These are phyloP conservation scores for Coelopa frigida DNA, from an alignment of 1,140 invertebrate genomes.

Conservation along the genomic window DNA sequence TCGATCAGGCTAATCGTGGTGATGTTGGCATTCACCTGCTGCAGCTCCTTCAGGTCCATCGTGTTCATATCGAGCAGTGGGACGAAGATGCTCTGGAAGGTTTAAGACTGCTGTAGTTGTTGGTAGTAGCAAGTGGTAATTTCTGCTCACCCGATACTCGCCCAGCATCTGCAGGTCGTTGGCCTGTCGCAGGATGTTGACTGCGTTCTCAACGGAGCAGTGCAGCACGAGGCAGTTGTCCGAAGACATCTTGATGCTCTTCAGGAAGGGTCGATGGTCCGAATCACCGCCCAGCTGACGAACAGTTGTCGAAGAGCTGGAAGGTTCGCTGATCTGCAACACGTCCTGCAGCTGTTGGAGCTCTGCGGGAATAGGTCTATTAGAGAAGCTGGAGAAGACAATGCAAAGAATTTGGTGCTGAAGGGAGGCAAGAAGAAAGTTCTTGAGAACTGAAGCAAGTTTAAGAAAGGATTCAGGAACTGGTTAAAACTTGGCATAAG, in stretches of 20 bases:
- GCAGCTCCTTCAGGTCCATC: slow-evolving; percentile 59
- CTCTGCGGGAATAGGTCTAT: too few relatives aligned
- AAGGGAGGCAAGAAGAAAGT: too few relatives aligned
- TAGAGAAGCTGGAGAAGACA: too few relatives aligned
- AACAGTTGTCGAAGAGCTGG: slow-evolving; percentile 52
- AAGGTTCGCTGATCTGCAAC: slow-evolving; percentile 58
- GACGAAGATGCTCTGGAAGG: slow-evolving; percentile 49
- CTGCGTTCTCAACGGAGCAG: slow-evolving; percentile 59
- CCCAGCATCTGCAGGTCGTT: slow-evolving; percentile 73
- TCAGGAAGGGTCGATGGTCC: slow-evolving; percentile 66
- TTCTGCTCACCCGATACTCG: slow-evolving; percentile 55
- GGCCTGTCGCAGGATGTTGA: slow-evolving; percentile 65
- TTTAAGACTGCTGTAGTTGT: slow-evolving; percentile 4
- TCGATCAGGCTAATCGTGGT: slow-evolving; percentile 66
- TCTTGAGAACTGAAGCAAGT: too few relatives aligned
- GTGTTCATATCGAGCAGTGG: slow-evolving; percentile 63
- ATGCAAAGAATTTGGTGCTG: too few relatives aligned
- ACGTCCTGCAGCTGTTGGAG: slow-evolving; percentile 77
- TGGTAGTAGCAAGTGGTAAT: not conserved
- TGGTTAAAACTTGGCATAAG: too few relatives aligned
- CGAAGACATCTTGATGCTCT: slow-evolving; percentile 63
- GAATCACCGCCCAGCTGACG: slow-evolving; percentile 52
- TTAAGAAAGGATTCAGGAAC: too few relatives aligned
- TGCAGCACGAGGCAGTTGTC: slow-evolving; percentile 75
- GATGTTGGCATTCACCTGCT: slow-evolving; percentile 61